phyloP scores from a whole-genome alignment of 2,797 vertebrate species.

The Muraenolepis orangiensis region DNA sequence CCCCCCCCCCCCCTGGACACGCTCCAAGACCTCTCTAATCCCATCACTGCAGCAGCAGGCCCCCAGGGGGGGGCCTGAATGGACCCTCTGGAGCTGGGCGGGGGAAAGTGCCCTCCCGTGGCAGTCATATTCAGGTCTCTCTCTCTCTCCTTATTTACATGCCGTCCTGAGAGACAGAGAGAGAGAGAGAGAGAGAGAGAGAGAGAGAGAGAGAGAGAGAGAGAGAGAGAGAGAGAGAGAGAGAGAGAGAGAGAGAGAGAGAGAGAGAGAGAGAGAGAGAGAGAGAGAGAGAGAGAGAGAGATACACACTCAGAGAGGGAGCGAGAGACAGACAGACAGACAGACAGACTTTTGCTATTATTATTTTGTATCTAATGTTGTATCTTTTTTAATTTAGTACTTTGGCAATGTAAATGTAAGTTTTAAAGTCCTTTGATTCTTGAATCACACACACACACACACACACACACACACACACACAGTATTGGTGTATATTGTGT shows the following conservation, averaged over 20 bases:
- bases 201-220: constrained; percentile 13
- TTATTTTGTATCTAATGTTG: background rate
- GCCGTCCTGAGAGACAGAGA: constrained; percentile 47
- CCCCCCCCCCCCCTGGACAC: constrained; percentile 61
- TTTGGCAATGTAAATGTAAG: too few relatives aligned
- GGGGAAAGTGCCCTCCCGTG: constrained; percentile 62
- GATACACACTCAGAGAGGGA: too few relatives aligned
- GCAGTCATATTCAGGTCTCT: constrained; percentile 60
- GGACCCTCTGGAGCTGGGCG: constrained; percentile 63
- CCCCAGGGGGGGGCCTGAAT: constrained; percentile 64
- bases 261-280: background rate
- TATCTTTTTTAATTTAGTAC: background rate
- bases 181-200: background rate
- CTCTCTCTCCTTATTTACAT: constrained; percentile 66
- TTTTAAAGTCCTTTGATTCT: too few relatives aligned
- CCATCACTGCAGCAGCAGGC: constrained; percentile 59
- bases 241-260: background rate
- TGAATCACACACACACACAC: background rate
- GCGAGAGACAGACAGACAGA: background rate
- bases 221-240: too few relatives aligned
- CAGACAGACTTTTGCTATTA: background rate
- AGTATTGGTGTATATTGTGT: constrained; percentile 5
- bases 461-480: background rate
- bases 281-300: too few relatives aligned
- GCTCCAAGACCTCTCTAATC: constrained; percentile 68